Percentiles rank a stretch among this genome's conserved stretches.
Evolutionary conservation across 2,797 vertebrate genomes (phyloP).

Genomic region (Paramormyrops hopkinsi): DNA sequence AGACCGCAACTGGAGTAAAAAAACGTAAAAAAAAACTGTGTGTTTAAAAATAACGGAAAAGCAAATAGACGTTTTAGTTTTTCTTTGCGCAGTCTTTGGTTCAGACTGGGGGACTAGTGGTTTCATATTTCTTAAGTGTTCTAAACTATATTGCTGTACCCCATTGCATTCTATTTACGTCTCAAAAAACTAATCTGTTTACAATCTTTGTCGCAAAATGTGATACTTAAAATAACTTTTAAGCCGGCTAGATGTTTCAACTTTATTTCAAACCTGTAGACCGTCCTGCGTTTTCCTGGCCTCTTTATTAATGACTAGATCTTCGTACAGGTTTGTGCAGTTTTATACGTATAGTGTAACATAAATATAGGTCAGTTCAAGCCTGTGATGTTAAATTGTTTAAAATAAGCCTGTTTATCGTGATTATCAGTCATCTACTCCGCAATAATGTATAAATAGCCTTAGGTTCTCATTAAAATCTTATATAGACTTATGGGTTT

Average conservation of each 20-base stretch:
- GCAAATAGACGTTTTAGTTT: not conserved
- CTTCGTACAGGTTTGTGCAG: not conserved
- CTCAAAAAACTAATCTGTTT: not conserved
- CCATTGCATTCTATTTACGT: not conserved
- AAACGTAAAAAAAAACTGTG: not conserved
- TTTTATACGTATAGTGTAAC: not conserved
- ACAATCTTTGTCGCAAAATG: not conserved
- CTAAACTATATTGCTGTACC: not conserved
- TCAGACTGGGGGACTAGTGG: not conserved
- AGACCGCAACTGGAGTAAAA: not conserved
- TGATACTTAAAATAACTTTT: not conserved
- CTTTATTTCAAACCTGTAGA: not conserved
- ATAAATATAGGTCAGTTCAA: not conserved
- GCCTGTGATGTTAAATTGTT: not conserved
- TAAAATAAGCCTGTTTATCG: not conserved
- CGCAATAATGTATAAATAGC: not conserved
- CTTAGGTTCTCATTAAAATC: not conserved
- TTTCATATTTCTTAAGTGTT: conserved; percentile 5
- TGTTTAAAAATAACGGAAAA: not conserved
- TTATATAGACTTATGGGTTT: not conserved
- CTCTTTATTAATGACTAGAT: not conserved
- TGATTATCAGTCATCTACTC: not conserved
- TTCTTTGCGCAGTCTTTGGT: not conserved
- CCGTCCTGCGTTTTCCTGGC: not conserved
- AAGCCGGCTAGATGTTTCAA: not conserved